Percentiles rank a stretch among this genome's conserved stretches.
These are phyloP conservation scores for Drosophila anceps DNA, from an alignment of 2,888 invertebrate genomes.

Conservation along the genomic window DNA sequence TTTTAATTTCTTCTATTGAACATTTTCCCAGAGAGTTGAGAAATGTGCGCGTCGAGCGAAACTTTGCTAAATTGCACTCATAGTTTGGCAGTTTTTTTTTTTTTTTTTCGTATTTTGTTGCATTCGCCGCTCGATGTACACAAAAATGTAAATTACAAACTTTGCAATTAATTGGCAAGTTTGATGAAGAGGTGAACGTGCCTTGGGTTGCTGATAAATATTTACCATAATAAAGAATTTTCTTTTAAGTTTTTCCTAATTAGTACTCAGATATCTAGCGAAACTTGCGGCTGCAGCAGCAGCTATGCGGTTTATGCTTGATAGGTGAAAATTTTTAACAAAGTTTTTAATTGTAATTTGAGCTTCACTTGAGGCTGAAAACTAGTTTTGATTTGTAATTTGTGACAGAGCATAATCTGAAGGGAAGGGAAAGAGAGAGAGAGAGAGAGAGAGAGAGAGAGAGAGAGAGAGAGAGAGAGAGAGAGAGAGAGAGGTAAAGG, in stretches of 20 bases:
- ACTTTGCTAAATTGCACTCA: constrained; percentile 50
- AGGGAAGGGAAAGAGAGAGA: not conserved
- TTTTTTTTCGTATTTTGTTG: constrained; percentile 28
- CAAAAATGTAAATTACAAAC: constrained; percentile 61
- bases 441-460: not conserved
- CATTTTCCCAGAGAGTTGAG: constrained; percentile 21
- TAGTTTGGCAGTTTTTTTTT: constrained; percentile 50
- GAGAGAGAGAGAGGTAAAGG: not conserved
- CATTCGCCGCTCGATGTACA: constrained; percentile 31
- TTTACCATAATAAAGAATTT: constrained; percentile 17
- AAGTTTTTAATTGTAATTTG: constrained; percentile 16
- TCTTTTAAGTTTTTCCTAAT: constrained; percentile 4
- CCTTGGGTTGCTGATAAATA: constrained; percentile 21
- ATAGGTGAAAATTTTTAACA: constrained; percentile 2
- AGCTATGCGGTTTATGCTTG: not conserved
- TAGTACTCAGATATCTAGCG: constrained; percentile 20
- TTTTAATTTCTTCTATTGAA: constrained; percentile 25
- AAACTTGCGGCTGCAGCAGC: not conserved
- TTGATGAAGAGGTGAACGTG: constrained; percentile 18
- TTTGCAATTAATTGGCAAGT: constrained; percentile 56
- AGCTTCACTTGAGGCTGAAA: not conserved
- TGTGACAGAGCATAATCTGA: constrained; percentile 16
- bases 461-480: not conserved
- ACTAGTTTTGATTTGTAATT: constrained; percentile 40
- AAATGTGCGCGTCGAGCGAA: constrained; percentile 44